Evolutionary conservation across 92 coral and sea anemone genomes (phyloP), one percentile per base, ranked within the genome.

Genomic region (Paramuricea clavata): DNA sequence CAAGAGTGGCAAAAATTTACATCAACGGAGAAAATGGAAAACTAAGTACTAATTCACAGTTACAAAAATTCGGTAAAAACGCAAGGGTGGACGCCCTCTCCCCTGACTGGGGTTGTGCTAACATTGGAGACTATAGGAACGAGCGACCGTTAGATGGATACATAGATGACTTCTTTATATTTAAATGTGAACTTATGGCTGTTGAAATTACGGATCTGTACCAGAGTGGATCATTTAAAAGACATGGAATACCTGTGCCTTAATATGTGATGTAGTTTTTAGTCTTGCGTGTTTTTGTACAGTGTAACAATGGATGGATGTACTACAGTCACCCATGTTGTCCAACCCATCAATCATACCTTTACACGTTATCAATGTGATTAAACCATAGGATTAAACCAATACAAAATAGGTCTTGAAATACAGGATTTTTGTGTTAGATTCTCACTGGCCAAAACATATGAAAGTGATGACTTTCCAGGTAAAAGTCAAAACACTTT

Each of bases 111-210:
- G 88, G 78, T 33, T 95, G 98, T 69, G 98, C 98, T 6, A 91
- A 90, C 65, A 76, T 95, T 57, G 98, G 98, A 0, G 93, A 89
- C 28, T 84, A 92, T 12, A 76, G 69, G 50, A 85, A 86, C 69
- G 83, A 91, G 59, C 88, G 87, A 44, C 96, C 98, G 1, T 84
- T 94, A 6, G 88, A 86, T 33, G 98, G 98, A 52, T 83, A 84
- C 6, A 43, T 95, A 26, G 98, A 95, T 77, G 98, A 95, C 86
- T 95, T 95, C 77, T 93, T 92, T 47, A 93, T 95, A 32, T 95
- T 95, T 74, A 94, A 94, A 87, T 95, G 98, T 74, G 96, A 92
- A 27, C 91, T 95, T 28, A 71, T 95, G 47, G 90, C 89, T 0
- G 87, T 90, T 16, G 98, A 95, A 84, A 92, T 95, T 19, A 85